Evolutionary conservation across 2,888 invertebrate species (phyloP).

Genomic region (Ctena decussata): DNA sequence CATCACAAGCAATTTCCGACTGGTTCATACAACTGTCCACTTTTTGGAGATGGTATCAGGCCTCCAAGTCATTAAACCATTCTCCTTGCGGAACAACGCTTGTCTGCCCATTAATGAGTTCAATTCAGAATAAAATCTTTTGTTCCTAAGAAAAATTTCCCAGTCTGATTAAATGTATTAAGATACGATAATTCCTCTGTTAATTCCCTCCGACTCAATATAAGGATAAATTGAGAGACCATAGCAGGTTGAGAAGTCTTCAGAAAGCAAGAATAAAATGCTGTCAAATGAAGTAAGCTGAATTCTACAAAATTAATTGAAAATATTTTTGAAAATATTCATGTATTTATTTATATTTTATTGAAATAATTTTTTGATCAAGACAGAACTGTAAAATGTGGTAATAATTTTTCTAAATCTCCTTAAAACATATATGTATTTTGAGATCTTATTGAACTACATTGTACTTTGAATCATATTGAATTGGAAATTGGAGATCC

Average conservation of each 20-base stretch:
- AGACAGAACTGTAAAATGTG: no score
- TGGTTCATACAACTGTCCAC: background rate
- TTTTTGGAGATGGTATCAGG: background rate
- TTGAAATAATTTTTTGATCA: no score
- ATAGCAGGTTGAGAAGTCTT: background rate
- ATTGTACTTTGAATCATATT: no score
- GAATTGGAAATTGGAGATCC: no score
- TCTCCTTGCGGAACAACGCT: background rate
- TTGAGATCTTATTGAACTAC: no score
- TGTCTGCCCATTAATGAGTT: slow-evolving; percentile 12
- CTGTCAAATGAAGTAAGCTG: no score
- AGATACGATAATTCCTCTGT: background rate
- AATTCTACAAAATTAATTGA: no score
- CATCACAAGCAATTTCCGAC: background rate
- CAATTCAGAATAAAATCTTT: background rate
- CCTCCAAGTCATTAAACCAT: background rate
- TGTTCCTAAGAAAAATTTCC: background rate
- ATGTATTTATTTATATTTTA: no score
- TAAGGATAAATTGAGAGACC: background rate
- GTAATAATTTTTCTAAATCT: no score
- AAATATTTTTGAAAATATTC: no score
- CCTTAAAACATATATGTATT: no score
- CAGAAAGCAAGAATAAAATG: no score
- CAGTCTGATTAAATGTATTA: background rate
- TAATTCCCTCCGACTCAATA: background rate